A percentile compares a stretch with the other conserved stretches of the same genome.
phyloP scores from a whole-genome alignment of 2,797 vertebrate species.

The Neomorphus geoffroyi region DNA sequence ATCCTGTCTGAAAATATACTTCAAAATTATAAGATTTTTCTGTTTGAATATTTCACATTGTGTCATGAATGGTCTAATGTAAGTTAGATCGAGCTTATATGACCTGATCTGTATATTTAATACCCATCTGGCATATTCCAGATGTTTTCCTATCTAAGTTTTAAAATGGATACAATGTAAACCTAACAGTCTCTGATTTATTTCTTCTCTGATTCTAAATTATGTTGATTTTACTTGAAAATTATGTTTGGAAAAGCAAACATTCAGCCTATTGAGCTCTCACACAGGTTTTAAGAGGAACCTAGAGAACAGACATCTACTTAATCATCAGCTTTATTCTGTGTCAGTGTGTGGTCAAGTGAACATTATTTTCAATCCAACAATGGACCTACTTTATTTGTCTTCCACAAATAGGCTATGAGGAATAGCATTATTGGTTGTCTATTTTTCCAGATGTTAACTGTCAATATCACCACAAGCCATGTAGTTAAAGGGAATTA shows the following conservation, averaged over 20 bases:
- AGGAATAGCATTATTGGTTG: background rate
- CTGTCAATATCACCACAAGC: background rate
- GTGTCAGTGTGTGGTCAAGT: background rate
- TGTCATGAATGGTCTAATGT: background rate
- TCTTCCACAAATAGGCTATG: background rate
- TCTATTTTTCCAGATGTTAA: background rate
- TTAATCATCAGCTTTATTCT: background rate
- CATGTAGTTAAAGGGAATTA: background rate
- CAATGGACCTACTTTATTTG: background rate
- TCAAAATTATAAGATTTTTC: background rate
- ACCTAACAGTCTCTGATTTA: background rate
- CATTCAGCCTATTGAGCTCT: background rate
- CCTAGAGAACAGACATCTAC: background rate
- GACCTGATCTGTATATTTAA: background rate
- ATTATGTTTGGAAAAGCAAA: background rate
- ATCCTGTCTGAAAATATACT: background rate
- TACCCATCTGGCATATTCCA: background rate
- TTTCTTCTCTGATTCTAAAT: background rate
- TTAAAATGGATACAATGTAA: background rate
- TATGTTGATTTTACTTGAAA: background rate
- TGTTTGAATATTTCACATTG: background rate
- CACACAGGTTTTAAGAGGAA: background rate
- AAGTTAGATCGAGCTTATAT: background rate
- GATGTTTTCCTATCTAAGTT: background rate
- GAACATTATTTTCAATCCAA: background rate